Base-by-base conservation (phyloP, 2,797 vertebrate genomes). In the Hyperoplus immaculatus region DNA sequence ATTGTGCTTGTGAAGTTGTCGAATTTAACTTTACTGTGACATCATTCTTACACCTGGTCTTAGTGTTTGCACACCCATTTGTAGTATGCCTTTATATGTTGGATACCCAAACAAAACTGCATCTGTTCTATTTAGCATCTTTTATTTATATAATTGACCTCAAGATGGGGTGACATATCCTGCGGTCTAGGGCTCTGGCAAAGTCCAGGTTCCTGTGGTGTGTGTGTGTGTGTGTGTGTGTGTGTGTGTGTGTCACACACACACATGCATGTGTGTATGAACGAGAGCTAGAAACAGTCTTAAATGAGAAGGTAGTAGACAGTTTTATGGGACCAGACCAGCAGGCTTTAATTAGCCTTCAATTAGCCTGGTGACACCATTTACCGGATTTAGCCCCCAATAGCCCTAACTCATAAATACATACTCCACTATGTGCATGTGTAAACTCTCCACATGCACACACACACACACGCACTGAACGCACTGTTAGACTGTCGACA, bases 281-380 rank as follows among this genome's bases (percentile, higher is more conserved):
- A 18, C 51, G 39, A 63, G 59, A 73, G 66, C 3, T 14, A 63
- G 51, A 69, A 53, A 57, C 65, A 71, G 69, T 78, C 61, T 73
- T 56, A 80, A 81, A 78, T 68, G 45, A 88, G 78, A 85, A 87
- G 74, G 85, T 83, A 92, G 87, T 79, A 69, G 86, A 90, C 88
- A 82, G 80, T 80, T 93, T 94, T 94, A 93, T 91, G 83, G 84
- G 87, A 80, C 56, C 82, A 71, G 85, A 87, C 73, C 90, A 92
- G 88, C 90, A 89, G 89, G 92, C 70, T 92, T 93, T 92, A 92
- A 94, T 95, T 94, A 94, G 88, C 88, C 89, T 87, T 84, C 91
- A 94, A 93, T 94, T 94, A 94, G 92, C 85, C 88, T 78, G 87
- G 92, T 94, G 92, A 95, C 94, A 95, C 91, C 88, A 92, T 95